phyloP scores from a whole-genome alignment of 1,140 invertebrate genomes.

The Euschistus heros region DNA sequence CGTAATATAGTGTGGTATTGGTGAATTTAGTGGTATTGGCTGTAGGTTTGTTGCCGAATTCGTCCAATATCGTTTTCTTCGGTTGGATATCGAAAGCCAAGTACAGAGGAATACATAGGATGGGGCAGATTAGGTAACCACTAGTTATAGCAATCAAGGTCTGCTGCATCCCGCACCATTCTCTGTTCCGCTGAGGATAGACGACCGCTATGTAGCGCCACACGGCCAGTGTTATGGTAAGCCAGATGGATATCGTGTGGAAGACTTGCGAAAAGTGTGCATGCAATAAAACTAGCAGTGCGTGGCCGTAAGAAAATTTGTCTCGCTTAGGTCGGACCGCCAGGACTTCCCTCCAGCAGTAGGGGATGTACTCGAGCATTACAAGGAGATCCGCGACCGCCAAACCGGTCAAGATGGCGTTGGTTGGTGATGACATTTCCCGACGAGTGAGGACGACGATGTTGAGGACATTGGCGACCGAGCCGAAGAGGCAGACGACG shows the following conservation, averaged over 20 bases:
- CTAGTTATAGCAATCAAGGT: conserved; percentile 61
- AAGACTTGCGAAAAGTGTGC: conserved; percentile 72
- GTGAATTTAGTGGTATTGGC: conserved; percentile 30
- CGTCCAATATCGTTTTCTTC: conserved; percentile 36
- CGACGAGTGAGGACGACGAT: conserved; percentile 84
- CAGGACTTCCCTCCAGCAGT: conserved; percentile 64
- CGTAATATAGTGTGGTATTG: conserved; percentile 43
- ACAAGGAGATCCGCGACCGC: conserved; percentile 84
- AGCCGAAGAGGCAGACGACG: conserved; percentile 80
- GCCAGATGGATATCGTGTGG: conserved; percentile 86
- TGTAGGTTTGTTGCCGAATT: conserved; percentile 33
- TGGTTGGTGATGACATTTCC: conserved; percentile 85
- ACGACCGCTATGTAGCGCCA: conserved; percentile 87
- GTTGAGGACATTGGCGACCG: conserved; percentile 84
- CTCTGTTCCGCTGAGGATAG: conserved; percentile 61
- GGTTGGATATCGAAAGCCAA: conserved; percentile 51
- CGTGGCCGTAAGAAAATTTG: conserved; percentile 62
- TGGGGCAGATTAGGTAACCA: conserved; percentile 68
- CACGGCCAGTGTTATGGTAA: conserved; percentile 81
- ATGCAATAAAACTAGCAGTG: conserved; percentile 70
- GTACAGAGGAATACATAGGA: conserved; percentile 78
- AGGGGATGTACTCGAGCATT: conserved; percentile 89
- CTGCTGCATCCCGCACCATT: conserved; percentile 63
- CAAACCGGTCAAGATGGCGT: conserved; percentile 78
- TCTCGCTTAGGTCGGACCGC: conserved; percentile 35